phyloP scores from a whole-genome alignment of 2,797 vertebrate genomes.

The Tamandua tetradactyla region DNA sequence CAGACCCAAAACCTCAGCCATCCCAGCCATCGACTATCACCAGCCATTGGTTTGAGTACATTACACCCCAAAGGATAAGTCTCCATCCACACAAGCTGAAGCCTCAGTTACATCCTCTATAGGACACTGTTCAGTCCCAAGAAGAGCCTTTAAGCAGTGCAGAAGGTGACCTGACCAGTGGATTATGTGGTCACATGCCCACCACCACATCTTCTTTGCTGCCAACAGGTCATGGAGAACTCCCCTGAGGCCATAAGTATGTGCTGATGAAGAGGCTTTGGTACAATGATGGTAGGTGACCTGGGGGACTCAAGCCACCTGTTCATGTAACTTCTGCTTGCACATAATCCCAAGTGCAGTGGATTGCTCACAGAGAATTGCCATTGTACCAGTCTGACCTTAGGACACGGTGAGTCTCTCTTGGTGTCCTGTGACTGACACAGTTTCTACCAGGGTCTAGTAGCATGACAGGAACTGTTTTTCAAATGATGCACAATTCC shows the following conservation, averaged over 20 bases:
- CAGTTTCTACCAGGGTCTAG: not conserved
- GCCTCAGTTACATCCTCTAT: not conserved
- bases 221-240: not conserved
- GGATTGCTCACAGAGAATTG: not conserved
- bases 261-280: not conserved
- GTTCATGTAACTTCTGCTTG: not conserved
- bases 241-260: not conserved
- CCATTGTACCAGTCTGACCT: not conserved
- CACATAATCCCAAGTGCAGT: not conserved
- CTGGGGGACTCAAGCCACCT: not conserved
- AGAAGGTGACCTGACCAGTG: not conserved
- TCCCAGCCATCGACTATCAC: not conserved
- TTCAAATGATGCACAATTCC: not conserved
- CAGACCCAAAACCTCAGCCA: not conserved
- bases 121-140: not conserved
- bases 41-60: too few species aligned
- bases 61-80: not conserved
- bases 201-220: not conserved
- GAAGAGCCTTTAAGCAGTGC: not conserved
- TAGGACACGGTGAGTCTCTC: not conserved
- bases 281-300: not conserved
- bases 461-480: not conserved
- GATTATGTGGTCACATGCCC: not conserved
- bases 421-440: not conserved
- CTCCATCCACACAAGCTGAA: not conserved